Base-by-base conservation (phyloP, 2,888 invertebrate species). In the Andrena bicolor region DNA sequence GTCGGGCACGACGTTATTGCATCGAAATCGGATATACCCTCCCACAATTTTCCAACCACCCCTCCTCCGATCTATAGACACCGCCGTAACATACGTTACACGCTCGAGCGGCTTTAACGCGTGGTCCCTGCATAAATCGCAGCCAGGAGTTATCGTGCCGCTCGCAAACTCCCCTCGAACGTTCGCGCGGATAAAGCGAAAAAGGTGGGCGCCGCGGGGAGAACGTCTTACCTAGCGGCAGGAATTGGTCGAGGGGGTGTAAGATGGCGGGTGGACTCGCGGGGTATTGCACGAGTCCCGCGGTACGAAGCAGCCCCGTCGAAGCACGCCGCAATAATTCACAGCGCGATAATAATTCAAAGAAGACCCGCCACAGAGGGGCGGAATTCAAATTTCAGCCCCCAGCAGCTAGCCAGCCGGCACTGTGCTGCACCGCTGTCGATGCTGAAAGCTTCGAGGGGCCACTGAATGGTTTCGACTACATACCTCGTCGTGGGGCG, bases 121-220 rank as follows among this genome's bases (percentile, higher is more conserved):
- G 80, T 63, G 64, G 72, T 48, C 80, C 75, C 80, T 82, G 80
- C 82, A 82, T 82, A 82, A 82, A 82, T 82, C 82, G 80, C 23
- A 49, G 53, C 10, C 13, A 4, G 65, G 68, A 80, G 80, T 80
- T 82, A 82, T 80, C 75, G 74, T 56, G 28, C 74, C 48, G 49
- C 73, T 81, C 32, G 49, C 49, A 77, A 41, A 41, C 41, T 10
- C 69, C 48, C 48, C 30, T 80, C 71, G 74, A 81, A 75, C 68
- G 35, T 30, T 60, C 28, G 1, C 61, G 51, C 74, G 69, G 56
- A 73, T 74, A 75, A 77, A 76, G 58, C 32, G 77, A 71, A 73
- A 82, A 75, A 82, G 70, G 56, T 65, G 60, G 23, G 68, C 48
- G 41, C 16, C 41, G 26, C 13, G n/a, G 61, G 23, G 70, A 53